Conservation (phyloP, 2,888 invertebrate species). For the Bugulina stolonifera region DNA sequence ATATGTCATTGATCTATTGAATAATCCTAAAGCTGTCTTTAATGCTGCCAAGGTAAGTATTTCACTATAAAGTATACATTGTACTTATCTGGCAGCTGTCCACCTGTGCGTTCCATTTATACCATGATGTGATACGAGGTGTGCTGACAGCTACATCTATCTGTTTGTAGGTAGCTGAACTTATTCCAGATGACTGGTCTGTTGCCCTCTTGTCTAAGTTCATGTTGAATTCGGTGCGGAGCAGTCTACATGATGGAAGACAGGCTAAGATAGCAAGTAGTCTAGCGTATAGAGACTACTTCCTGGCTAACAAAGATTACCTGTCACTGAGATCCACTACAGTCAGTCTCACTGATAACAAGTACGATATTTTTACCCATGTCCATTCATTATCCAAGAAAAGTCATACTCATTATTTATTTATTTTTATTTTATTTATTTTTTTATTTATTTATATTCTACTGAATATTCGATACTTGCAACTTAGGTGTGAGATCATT, state of each 20-base stretch:
- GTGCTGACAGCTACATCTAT: no score
- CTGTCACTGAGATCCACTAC: constrained; percentile 2
- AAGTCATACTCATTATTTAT: not conserved
- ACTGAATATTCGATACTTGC: no score
- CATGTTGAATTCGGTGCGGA: constrained; percentile 51
- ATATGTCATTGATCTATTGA: constrained; percentile 54
- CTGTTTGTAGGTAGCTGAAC: constrained; percentile 46
- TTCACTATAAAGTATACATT: no score
- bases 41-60: constrained; percentile 52
- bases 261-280: constrained; percentile 49
- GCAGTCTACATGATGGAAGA: constrained; percentile 49
- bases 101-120: no score
- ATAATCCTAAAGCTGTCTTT: constrained; percentile 55
- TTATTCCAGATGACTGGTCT: constrained; percentile 56
- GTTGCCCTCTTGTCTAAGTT: constrained; percentile 53
- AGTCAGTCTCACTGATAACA: constrained; percentile 11
- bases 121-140: no score
- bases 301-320: constrained; percentile 23
- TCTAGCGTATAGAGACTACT: constrained; percentile 50
- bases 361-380: not conserved
- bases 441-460: no score
- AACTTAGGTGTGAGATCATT: no score
- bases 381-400: not conserved
- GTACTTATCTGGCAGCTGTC: no score
- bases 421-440: no score